Base-by-base conservation (phyloP, 2,113 vertebrate genomes). In the Callorhinus ursinus region DNA sequence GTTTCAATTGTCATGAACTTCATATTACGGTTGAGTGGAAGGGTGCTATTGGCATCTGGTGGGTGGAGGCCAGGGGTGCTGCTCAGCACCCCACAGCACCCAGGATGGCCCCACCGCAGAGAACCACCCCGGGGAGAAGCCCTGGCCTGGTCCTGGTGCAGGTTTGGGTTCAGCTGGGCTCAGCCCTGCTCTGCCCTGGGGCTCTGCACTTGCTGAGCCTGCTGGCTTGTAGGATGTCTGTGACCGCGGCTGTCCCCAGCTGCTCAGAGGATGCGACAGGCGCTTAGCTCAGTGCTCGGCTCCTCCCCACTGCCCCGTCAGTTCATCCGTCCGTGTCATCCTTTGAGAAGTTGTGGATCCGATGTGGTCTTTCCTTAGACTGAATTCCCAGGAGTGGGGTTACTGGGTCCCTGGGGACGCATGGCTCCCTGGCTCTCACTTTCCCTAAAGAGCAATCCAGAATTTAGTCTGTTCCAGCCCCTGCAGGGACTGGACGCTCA, bases 401-500 rank as follows among this genome's bases (percentile, higher is more conserved):
- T 82, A 2, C 26, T 53, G n/a, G n/a, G 76, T 31, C n/a, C n/a
- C 13, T 2, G 7, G 26, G 46, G 46, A 21, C 26, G 21, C 4
- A 5, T 4, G 31, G 26, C 6, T 61, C 61, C 51, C 46, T n/a
- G 21, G 59, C 28, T 87, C 36, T 87, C 21, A 21, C 61, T 28
- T 46, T 36, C 51, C 74, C 31, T 15, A 12, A 80, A 33, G 61
- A 15, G 9, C 9, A 28, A 11, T 63, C 28, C 63, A 4, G 88
- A 33, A 5, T 63, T 9, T 21, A 22, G 18, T 4, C 57, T 46
- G 67, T 31, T 2, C 9, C 76, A 53, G 57, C 18, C 4, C 24
- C 63, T 33, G 16, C 28, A 13, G 33, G 10, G 63, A 51, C 28
- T 1, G 55, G 12, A 18, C 9, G 0, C 21, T 51, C 11, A 0